Conservation (phyloP, 2,888 invertebrate species). For the Thyatira batis region DNA sequence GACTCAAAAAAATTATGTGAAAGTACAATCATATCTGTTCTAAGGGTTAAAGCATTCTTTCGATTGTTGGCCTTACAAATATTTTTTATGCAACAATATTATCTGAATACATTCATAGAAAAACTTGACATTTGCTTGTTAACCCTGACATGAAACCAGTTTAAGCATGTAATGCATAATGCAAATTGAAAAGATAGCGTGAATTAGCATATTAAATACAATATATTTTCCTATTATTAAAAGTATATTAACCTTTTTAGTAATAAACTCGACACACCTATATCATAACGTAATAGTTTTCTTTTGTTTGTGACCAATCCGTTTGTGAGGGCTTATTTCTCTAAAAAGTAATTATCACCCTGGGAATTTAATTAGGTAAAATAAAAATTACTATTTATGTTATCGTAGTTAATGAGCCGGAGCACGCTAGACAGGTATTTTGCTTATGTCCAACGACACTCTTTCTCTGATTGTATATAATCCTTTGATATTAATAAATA, state of each 20-base stretch:
- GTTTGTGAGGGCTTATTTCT: too few relatives aligned
- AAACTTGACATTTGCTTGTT: slow-evolving; percentile 22
- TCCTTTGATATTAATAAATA: background rate
- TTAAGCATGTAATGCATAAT: slow-evolving; percentile 10
- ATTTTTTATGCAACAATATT: background rate
- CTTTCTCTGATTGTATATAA: background rate
- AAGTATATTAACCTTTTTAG: background rate
- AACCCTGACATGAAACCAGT: slow-evolving; percentile 22
- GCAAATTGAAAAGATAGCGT: background rate
- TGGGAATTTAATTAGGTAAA: too few relatives aligned
- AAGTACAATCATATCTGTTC: background rate
- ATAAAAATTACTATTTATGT: too few relatives aligned
- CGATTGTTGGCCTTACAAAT: background rate
- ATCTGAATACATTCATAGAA: slow-evolving; percentile 5
- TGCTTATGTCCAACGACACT: too few relatives aligned
- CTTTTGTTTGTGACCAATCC: background rate
- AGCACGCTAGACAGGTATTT: background rate
- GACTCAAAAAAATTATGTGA: background rate
- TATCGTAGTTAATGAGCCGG: too few relatives aligned
- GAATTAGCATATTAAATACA: background rate
- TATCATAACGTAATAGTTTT: background rate
- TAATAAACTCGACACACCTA: background rate
- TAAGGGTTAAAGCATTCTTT: background rate
- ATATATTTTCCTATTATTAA: background rate
- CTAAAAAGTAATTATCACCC: too few relatives aligned